Evolutionary conservation across 2,797 vertebrate species (phyloP), one percentile per base, ranked within the genome.

Genomic region (Aratinga solstitialis): DNA sequence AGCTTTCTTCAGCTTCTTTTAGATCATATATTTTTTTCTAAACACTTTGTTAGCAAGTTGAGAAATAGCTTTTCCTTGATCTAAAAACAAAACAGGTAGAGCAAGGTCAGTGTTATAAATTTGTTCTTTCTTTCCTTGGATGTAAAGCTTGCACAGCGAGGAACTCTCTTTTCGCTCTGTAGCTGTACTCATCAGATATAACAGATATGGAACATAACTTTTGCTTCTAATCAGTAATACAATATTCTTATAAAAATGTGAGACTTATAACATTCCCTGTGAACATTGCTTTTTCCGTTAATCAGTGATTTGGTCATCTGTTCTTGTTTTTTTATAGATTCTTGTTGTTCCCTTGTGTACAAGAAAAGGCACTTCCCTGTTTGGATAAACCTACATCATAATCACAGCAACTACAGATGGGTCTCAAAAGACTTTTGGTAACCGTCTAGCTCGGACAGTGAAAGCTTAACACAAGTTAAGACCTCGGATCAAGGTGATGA

Each of bases 1-100:
- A 69, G 16, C 20, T 76, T 90, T 90, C 32, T 90, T 87, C 58
- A 88, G 22, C 12, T 84, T 93, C 24, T 92, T 89, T 92, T 78
- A 58, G 17, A 38, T 58, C 43, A 24, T 68, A 29, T 61, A 51
- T 66, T 88, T 50, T 50, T 83, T 94, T 81, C 53, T 78, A 89
- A 90, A 48, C 9, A 30, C 47, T 63, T 8, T 84, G 21, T 54
- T 92, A 83, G 27, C 3, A 81, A 73, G 21, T 18, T 62, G 38
- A 69, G 69, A 62, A 84, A 66, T 69, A 83, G 7, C 4, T 80
- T 95, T 93, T 72, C 11, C 61, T 78, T 81, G 42, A 61, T 80
- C 14, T 80, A n/a, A 65, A 75, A 93, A 59, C 21, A 80, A 78
- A n/a, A 43, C 27, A 84, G 30, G 5, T 58, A 85, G 17, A 79